A percentile compares a stretch with the other conserved stretches of the same genome.
Evolutionary conservation across 2,797 vertebrate genomes (phyloP).

Genomic region (Peromyscus attwateri): DNA sequence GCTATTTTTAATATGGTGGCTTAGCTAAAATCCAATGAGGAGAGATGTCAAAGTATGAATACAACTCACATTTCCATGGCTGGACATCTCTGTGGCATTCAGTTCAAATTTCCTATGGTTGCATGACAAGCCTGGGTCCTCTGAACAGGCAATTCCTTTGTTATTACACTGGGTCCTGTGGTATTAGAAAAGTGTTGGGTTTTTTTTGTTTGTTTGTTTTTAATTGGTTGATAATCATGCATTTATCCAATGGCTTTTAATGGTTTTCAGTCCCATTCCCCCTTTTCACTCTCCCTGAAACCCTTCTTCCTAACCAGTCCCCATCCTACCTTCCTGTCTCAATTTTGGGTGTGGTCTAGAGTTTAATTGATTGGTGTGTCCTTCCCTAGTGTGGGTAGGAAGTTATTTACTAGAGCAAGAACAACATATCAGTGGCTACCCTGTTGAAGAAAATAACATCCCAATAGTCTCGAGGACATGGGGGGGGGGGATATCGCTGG

Average conservation of each 20-base stretch:
- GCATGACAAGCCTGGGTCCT: not conserved
- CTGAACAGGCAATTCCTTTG: not conserved
- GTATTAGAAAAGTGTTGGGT: not conserved
- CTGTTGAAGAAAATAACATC: not conserved
- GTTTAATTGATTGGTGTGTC: not conserved
- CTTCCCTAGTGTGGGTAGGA: not conserved
- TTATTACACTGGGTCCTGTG: not conserved
- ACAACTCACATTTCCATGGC: not conserved
- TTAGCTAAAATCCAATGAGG: not conserved
- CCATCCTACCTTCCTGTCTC: not conserved
- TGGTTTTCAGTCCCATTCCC: not conserved
- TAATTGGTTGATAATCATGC: not conserved
- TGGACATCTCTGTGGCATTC: not conserved
- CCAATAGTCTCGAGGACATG: not conserved
- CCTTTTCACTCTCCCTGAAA: not conserved
- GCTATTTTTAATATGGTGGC: not conserved
- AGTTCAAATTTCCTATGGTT: not conserved
- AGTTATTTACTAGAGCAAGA: not conserved
- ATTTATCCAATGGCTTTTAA: not conserved
- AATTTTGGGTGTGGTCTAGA: not conserved
- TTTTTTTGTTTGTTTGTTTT: not conserved
- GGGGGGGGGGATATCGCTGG: not conserved
- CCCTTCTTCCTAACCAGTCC: not conserved
- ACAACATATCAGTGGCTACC: not conserved
- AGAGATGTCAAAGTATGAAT: not conserved